Evolutionary conservation across 2,888 invertebrate species (phyloP), one percentile per base, ranked within the genome.

Genomic region (Oxystoma pomonae): DNA sequence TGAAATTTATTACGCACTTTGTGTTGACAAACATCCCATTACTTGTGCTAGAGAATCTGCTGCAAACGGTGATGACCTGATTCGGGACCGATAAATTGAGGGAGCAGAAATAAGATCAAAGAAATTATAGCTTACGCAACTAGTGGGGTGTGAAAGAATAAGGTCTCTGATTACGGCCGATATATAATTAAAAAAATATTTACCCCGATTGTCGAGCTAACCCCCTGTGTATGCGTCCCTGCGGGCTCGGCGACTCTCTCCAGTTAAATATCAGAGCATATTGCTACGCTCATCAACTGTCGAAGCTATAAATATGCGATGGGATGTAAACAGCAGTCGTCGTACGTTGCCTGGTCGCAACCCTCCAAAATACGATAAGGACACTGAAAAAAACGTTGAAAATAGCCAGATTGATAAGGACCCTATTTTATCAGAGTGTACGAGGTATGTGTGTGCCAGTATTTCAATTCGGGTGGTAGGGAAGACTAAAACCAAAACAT

Each of bases 241-340:
- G 35, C 35, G 35, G 35, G 35, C 35, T 35, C 3, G 5, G 12
- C 35, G 35, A 35, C 35, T 72, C 76, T 72, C 70, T 76, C 73
- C 71, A 69, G 73, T 77, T 77, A 79, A 79, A 80, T 74, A 74
- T 78, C 76, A 74, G 69, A 80, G 76, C 80, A 81, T 81, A 80
- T 81, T 80, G 80, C 80, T 78, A 76, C 80, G 80, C 78, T 81
- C 80, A 79, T 80, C 80, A 79, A 80, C 80, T 80, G 80, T 77
- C 80, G 78, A 76, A 78, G 78, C 77, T 35, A 81, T 80, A 80
- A 81, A 80, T 80, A 80, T 80, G 78, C 78, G 78, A 80, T 80
- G 76, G 76, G 79, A 79, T 79, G 80, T 80, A 80, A 80, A 80
- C 80, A 80, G 72, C 70, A 72, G 69, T 68, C 68, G 35, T 35